These are phyloP conservation scores for Timandra comae DNA, from an alignment of 2,888 invertebrate genomes.

Conservation along the genomic window DNA sequence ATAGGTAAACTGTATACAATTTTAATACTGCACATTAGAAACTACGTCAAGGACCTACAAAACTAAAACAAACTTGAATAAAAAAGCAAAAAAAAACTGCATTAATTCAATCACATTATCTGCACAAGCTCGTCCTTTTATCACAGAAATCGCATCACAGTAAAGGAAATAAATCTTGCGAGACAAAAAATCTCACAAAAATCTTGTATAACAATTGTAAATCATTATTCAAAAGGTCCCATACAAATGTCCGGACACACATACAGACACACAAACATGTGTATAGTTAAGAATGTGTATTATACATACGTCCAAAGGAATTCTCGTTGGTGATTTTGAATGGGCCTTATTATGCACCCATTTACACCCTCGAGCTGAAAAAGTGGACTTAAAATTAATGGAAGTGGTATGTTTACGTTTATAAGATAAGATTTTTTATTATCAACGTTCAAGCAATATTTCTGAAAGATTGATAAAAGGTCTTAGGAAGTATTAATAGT, in stretches of 20 bases:
- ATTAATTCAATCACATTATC: too few relatives aligned
- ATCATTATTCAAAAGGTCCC: conserved; percentile 66
- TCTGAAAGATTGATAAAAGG: too few relatives aligned
- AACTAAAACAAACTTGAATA: too few relatives aligned
- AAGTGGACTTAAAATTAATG: conserved; percentile 16
- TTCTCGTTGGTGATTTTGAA: conserved; percentile 71
- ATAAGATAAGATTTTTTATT: background rate
- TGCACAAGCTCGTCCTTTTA: too few relatives aligned
- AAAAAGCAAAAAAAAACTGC: background rate
- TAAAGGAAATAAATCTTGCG: conserved; percentile 20
- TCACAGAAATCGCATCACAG: conserved; percentile 16
- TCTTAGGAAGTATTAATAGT: too few relatives aligned
- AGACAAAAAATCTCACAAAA: conserved; percentile 17
- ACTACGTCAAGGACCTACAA: too few relatives aligned
- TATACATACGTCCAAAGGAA: conserved; percentile 60
- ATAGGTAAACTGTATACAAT: too few relatives aligned
- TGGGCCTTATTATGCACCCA: conserved; percentile 73
- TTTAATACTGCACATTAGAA: too few relatives aligned
- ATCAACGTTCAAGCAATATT: background rate
- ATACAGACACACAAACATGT: conserved; percentile 58
- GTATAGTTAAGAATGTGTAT: conserved; percentile 65
- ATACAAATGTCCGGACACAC: conserved; percentile 66
- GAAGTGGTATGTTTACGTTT: conserved; percentile 12
- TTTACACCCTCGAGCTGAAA: conserved; percentile 59
- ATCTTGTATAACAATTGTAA: conserved; percentile 48